Conservation (phyloP, 1,140 invertebrate genomes). For the Drosophila virilis region DNA sequence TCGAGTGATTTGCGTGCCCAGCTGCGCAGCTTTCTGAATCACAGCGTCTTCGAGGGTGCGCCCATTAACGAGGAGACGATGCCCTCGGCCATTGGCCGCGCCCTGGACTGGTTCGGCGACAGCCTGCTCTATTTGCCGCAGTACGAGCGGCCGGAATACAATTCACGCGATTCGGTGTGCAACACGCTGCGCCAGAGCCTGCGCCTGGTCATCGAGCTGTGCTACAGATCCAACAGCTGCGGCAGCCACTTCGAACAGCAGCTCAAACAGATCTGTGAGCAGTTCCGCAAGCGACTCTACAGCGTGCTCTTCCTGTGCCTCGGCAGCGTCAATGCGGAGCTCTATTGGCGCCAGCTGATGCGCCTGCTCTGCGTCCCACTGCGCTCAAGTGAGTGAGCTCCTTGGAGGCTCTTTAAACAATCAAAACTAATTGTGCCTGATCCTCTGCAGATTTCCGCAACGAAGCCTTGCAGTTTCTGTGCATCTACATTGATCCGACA, state of each 20-base stretch:
- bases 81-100: slow-evolving; percentile 56
- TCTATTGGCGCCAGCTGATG: slow-evolving; percentile 76
- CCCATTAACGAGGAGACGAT: slow-evolving; percentile 73
- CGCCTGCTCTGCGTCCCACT: slow-evolving; percentile 50
- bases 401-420: background rate
- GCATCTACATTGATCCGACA: slow-evolving; percentile 61
- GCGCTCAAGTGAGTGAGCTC: slow-evolving; percentile 55
- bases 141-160: slow-evolving; percentile 73
- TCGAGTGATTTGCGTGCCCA: slow-evolving; percentile 54
- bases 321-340: slow-evolving; percentile 69
- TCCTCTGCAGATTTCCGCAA: slow-evolving; percentile 60
- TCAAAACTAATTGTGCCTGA: background rate
- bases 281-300: slow-evolving; percentile 67
- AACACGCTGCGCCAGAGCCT: slow-evolving; percentile 69
- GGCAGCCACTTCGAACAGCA: slow-evolving; percentile 83
- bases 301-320: slow-evolving; percentile 74
- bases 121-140: slow-evolving; percentile 70
- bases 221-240: slow-evolving; percentile 69
- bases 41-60: slow-evolving; percentile 58
- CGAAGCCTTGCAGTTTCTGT: slow-evolving; percentile 70
- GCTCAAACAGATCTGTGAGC: slow-evolving; percentile 77
- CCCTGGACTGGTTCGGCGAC: slow-evolving; percentile 66
- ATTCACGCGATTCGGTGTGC: slow-evolving; percentile 73
- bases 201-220: slow-evolving; percentile 75
- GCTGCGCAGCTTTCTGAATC: slow-evolving; percentile 57